Evolutionary conservation across 2,888 invertebrate genomes (phyloP).

Genomic region (Melinopterus prodromus): DNA sequence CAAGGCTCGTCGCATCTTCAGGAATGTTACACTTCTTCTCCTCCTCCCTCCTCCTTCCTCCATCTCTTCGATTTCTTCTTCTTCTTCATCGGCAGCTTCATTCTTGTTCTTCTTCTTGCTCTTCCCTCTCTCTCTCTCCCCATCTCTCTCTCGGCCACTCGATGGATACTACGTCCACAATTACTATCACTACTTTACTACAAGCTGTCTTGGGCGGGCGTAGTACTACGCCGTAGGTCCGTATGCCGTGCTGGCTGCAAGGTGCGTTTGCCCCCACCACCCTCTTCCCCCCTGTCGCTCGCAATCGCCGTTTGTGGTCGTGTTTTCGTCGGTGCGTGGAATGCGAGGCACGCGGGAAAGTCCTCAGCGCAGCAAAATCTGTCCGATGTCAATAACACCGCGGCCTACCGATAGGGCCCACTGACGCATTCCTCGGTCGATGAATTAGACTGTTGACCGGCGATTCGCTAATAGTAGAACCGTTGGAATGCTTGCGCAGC

Average conservation of each 20-base stretch:
- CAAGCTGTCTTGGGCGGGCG: slow-evolving; percentile 13
- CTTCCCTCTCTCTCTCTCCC: background rate
- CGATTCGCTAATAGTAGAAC: background rate
- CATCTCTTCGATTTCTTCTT: slow-evolving; percentile 30
- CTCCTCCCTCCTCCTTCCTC: slow-evolving; percentile 8
- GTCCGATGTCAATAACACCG: slow-evolving; percentile 24
- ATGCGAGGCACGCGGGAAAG: slow-evolving; percentile 9
- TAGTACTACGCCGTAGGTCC: slow-evolving; percentile 19
- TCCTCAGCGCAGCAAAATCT: slow-evolving; percentile 10
- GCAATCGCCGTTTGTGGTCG: background rate
- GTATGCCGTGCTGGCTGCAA: background rate
- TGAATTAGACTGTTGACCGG: background rate
- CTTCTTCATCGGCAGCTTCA: slow-evolving; percentile 10
- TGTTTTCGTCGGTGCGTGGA: background rate
- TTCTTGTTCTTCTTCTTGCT: slow-evolving; percentile 16
- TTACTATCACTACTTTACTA: slow-evolving; percentile 24
- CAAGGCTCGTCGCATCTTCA: slow-evolving; percentile 46
- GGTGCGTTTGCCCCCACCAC: background rate
- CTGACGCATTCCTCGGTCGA: slow-evolving; percentile 10
- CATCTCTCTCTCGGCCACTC: slow-evolving; percentile 8
- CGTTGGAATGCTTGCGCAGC: slow-evolving; percentile 4
- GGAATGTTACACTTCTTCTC: slow-evolving; percentile 46
- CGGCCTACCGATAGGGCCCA: slow-evolving; percentile 19
- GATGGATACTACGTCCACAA: slow-evolving; percentile 19
- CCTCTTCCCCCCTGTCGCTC: background rate